Evolutionary conservation across 2,113 vertebrate genomes (phyloP).

Genomic region (Stictonetta naevosa): DNA sequence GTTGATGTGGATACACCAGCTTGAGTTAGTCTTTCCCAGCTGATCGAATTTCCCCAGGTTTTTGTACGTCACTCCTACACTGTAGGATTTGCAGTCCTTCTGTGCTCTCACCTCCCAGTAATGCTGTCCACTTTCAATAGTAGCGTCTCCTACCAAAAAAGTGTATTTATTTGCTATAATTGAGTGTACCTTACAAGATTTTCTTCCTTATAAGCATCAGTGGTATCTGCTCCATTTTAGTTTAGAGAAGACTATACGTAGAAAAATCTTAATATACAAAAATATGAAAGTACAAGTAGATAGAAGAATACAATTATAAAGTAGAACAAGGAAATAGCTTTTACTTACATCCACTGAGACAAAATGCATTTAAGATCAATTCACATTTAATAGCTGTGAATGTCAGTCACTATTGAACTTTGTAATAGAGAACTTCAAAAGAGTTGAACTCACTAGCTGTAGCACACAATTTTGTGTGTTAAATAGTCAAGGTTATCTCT

Average conservation of each 20-base stretch:
- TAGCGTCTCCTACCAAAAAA: slow-evolving; percentile 84
- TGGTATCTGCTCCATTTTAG: background rate
- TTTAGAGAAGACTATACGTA: background rate
- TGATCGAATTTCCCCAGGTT: slow-evolving; percentile 93
- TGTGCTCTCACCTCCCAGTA: slow-evolving; percentile 94
- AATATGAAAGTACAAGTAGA: background rate
- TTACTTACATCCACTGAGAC: background rate
- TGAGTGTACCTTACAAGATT: background rate
- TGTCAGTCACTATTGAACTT: background rate
- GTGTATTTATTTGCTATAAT: background rate
- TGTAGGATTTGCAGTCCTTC: slow-evolving; percentile 92
- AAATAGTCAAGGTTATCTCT: background rate
- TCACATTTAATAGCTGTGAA: background rate
- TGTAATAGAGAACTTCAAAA: background rate
- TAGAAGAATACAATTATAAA: background rate
- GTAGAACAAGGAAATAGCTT: background rate
- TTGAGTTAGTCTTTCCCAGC: slow-evolving; percentile 88
- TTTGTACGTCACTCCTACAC: slow-evolving; percentile 88
- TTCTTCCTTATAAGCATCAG: background rate
- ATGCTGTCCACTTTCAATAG: slow-evolving; percentile 85
- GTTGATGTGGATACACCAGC: slow-evolving; percentile 93
- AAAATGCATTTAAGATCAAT: background rate
- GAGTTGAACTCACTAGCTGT: background rate
- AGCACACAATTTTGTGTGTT: background rate
- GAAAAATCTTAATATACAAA: background rate